These are phyloP conservation scores for Augochlorella aurata DNA, from an alignment of 2,888 invertebrate species.

Conservation along the genomic window DNA sequence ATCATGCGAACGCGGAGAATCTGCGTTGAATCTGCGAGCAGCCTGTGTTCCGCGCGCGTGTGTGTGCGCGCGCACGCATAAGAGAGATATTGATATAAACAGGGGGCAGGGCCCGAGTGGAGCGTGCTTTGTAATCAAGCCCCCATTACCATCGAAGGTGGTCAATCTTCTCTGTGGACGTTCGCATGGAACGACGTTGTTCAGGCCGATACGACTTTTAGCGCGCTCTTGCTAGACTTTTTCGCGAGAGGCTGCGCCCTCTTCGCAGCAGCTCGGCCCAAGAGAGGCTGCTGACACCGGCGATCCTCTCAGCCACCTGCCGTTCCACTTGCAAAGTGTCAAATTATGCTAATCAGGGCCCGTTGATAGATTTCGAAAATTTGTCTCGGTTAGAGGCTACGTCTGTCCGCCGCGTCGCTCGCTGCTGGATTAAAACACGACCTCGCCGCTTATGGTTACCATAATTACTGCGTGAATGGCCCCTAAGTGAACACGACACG, in stretches of 20 bases:
- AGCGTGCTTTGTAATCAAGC: conserved; percentile 81
- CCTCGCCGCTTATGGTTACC: neutral
- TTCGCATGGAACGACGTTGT: conserved; percentile 62
- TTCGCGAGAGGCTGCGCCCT: conserved; percentile 22
- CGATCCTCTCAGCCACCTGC: conserved; percentile 54
- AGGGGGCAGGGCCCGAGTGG: conserved; percentile 78
- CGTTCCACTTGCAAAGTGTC: conserved; percentile 54
- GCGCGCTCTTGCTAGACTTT: conserved; percentile 54
- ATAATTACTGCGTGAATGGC: neutral
- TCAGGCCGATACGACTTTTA: conserved; percentile 66
- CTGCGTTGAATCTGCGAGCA: neutral
- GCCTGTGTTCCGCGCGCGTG: neutral
- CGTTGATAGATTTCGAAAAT: conserved; percentile 54
- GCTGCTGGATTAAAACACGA: conserved; percentile 11
- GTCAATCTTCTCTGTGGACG: conserved; percentile 76
- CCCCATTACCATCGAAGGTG: conserved; percentile 80
- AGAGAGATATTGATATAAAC: conserved; percentile 81
- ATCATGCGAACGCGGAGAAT: neutral
- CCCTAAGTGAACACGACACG: neutral
- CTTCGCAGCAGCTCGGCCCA: neutral
- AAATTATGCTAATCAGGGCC: conserved; percentile 59
- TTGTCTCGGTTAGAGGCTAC: conserved; percentile 33
- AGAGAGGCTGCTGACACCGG: conserved; percentile 48
- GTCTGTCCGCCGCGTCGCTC: neutral
- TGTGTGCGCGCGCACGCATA: conserved; percentile 57